Base-by-base conservation (phyloP, 2,888 invertebrate genomes). In the Ryuthela nishihirai region DNA sequence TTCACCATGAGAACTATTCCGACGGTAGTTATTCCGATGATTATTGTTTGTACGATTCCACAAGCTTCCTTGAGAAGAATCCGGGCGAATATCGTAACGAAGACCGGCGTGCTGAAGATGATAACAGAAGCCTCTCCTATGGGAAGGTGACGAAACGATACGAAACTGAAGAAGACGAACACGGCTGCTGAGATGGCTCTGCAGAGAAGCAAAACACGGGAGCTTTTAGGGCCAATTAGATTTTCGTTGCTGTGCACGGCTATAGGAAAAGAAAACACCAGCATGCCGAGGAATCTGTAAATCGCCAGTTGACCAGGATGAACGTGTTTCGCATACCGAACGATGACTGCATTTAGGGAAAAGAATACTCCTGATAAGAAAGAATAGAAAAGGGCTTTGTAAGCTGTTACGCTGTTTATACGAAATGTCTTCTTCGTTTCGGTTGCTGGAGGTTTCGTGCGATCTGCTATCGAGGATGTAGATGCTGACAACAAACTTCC, bases 31-130 rank as follows among this genome's bases (percentile, higher is more conserved):
- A 92, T 75, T 68, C 87, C 78, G 46, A 92, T 87, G 20, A 88
- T 89, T 62, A 89, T 77, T 4, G 87, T 82, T 70, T 88, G 89
- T 76, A 92, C 91, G 50, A 87, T 76, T 23, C 90, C 89, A 72
- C 91, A 92, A 0, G 88, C 87, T 70, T 93, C 92, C 73, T 89
- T 89, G 12, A 92, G 78, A 73, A 91, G 89, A 20, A 73, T 66
- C 34, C 72, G 68, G 0, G 73, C 74, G 49, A 73, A 73, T 68
- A 93, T 83, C 39, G 89, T 87, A 29, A 92, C 92, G 77, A 93
- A 92, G 32, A 93, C 91, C 1, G 92, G 92, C 35, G 89, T 90
- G 32, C 90, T 91, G 75, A 92, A 92, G 23, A 92, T 89, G 64
- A 90, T 87, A 2, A 90, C 89, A 6, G 89, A 89, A 20, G 92